A percentile compares a stretch with the other conserved stretches of the same genome.
Evolutionary conservation across 2,113 vertebrate species (phyloP).

Genomic region (Chlamydotis undulata): DNA sequence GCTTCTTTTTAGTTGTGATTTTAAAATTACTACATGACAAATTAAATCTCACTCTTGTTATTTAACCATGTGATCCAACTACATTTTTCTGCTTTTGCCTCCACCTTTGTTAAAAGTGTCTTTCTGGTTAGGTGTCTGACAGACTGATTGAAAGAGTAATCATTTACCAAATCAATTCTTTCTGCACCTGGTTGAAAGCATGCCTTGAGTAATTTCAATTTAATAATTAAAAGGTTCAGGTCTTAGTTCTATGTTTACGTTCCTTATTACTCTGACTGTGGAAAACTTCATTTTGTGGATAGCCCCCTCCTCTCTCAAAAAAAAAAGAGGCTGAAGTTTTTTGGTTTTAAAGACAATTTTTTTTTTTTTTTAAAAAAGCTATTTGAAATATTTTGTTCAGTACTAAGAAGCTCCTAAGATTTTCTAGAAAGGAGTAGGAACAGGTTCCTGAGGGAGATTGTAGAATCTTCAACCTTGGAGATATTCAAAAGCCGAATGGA

Average conservation of each 20-base stretch:
- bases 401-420: neutral
- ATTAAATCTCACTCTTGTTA: constrained; percentile 42
- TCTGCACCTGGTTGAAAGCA: neutral
- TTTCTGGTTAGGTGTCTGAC: neutral
- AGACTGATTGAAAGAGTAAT: constrained; percentile 18
- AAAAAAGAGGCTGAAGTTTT: no score
- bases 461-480: neutral
- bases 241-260: neutral
- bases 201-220: neutral
- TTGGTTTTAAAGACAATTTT: neutral
- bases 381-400: neutral
- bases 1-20: constrained; percentile 50
- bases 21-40: constrained; percentile 37
- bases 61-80: neutral
- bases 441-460: neutral
- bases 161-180: constrained; percentile 4
- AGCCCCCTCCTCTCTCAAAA: accelerated
- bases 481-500: neutral
- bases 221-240: neutral
- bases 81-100: constrained; percentile 21
- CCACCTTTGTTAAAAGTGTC: neutral
- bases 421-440: neutral
- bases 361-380: neutral
- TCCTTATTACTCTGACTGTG: neutral
- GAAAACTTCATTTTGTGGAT: neutral